Evolutionary conservation across 92 coral and sea anemone genomes (phyloP).

Genomic region (Epizoanthus fatuus): DNA sequence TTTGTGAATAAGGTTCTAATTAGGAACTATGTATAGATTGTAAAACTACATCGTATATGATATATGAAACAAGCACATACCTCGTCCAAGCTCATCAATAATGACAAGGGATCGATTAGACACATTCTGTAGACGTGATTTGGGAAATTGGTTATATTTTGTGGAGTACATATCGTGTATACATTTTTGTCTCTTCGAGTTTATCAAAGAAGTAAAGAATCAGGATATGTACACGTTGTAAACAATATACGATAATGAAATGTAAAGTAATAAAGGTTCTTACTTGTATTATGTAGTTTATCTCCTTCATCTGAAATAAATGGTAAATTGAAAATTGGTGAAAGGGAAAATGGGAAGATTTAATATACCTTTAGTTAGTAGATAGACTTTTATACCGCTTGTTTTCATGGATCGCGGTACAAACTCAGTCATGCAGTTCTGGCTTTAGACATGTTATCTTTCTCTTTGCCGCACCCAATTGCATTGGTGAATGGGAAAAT

Average conservation of each 20-base stretch:
- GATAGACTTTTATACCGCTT: no score
- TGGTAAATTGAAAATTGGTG: not conserved
- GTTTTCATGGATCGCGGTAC: no score
- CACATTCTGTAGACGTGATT: slow-evolving; percentile 7
- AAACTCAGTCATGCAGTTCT: no score
- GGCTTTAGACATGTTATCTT: no score
- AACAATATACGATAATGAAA: not conserved
- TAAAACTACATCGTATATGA: no score
- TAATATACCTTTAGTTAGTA: no score
- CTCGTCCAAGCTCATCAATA: slow-evolving; percentile 97
- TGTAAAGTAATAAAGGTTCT: not conserved
- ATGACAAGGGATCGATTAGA: slow-evolving; percentile 88
- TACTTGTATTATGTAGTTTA: slow-evolving; percentile 96
- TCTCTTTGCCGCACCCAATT: no score
- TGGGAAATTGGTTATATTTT: not conserved
- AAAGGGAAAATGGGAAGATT: no score
- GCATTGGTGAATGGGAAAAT: no score
- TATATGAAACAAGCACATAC: slow-evolving; percentile 42
- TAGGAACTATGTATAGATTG: no score
- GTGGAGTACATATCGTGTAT: not conserved
- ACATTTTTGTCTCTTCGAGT: not conserved
- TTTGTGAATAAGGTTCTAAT: no score
- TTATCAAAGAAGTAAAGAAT: not conserved
- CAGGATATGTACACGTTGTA: not conserved
- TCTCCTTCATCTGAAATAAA: slow-evolving; percentile 90